Base-by-base conservation (phyloP, 2,113 vertebrate genomes). In the Dissostichus mawsoni region DNA sequence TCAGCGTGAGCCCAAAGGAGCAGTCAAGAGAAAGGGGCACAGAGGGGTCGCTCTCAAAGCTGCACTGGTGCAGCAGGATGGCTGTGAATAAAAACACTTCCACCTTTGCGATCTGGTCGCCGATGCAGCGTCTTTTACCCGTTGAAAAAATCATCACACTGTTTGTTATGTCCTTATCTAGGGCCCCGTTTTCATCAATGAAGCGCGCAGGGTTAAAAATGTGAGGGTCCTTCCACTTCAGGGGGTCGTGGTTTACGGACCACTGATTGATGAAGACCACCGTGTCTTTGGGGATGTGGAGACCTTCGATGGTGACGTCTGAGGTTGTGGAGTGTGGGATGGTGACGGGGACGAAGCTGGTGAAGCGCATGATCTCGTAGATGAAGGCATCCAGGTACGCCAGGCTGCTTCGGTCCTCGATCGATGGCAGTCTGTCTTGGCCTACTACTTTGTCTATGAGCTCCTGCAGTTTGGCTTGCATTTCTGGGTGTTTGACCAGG, bases 241-340 rank as follows among this genome's bases (percentile, higher is more conserved):
- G 33, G 3, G 89, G 52, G 85, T 97, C 96, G 0, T 97, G 95
- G 88, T 97, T 97, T 87, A 96, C 96, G 0, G 96, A 97, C 96
- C 96, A 97, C 89, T 97, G 96, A 86, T 97, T 97, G 87, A 97
- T 87, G 85, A 97, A 97, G 69, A 97, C 93, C 53, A 97, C 95
- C 0, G 96, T 97, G 92, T 96, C 95, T 84, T 95, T 95, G 71
- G 96, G 96, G 88, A 97, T 96, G 94, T 90, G 91, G 84, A 96
- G 93, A 69, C 96, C 96, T 23, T 95, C 94, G 0, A 97, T 94
- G 9, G 93, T 93, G 67, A 96, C 96, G 1, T 96, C 95, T 0
- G 94, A 83, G 0, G 96, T 97, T 68, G 97, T 97, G 48, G 96
- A 96, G 53, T 97, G 97, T 0, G 97, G 96, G 89, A 97, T 97